Evolutionary conservation across 2,888 invertebrate genomes (phyloP), one percentile per base, ranked within the genome.

Genomic region (Drosophila mimetica): DNA sequence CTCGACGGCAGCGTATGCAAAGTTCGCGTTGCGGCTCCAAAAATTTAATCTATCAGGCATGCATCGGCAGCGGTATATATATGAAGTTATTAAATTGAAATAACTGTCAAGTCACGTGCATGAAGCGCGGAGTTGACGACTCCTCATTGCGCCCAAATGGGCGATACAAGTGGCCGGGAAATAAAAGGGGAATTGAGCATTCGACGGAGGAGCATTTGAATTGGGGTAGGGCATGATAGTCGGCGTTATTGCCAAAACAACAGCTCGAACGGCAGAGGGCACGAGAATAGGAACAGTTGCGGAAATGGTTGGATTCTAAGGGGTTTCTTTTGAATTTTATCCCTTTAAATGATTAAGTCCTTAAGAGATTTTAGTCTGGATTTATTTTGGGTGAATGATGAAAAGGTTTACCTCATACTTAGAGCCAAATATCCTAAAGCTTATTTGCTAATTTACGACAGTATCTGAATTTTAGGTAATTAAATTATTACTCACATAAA

Each of bases 31-130:
- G 53, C 41, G 53, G 46, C 32, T 30, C 16, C 37, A 53, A 52
- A 52, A 57, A 47, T 55, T 44, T 42, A 42, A 69, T 42, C 69
- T 53, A 16, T 36, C 36, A n/a, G 58, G 16, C 54, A 30, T 36
- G 20, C 41, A 67, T 42, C 47, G 22, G 37, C 20, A 6, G 34
- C 4, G 51, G 59, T 55, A 55, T 59, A 46, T 65, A 67, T 66
- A 60, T 82, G 70, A 79, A 83, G 55, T 74, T 88, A 83, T 88
- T 79, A 88, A 86, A 83, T 88, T 81, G 86, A 88, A 83, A 86
- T 71, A 41, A 64, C 69, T 69, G 39, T 64, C 70, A 53, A 69
- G 84, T 79, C 79, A 86, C 79, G 79, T 79, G 79, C 54, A 51
- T 41, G 41, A 37, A 57, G 55, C 58, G 55, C 55, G 36, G 55